These are phyloP conservation scores for Lonchura striata DNA, from an alignment of 2,113 vertebrate species.

Conservation along the genomic window DNA sequence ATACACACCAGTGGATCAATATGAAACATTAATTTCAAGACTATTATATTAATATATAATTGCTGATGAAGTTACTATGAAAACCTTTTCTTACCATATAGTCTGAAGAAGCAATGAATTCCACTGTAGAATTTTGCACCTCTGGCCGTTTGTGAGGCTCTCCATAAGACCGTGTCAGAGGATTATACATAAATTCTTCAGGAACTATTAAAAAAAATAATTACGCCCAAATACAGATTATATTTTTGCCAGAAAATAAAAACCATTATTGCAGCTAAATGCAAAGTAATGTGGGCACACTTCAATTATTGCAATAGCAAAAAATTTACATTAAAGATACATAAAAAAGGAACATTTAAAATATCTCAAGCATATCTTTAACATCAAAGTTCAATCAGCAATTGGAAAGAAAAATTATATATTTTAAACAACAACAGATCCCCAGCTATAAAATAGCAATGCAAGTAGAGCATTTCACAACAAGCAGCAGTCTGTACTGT, in stretches of 20 bases:
- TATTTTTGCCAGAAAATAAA: not conserved
- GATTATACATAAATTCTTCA: conserved; percentile 99
- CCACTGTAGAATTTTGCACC: conserved; percentile 95
- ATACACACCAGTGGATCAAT: not conserved
- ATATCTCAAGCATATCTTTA: not conserved
- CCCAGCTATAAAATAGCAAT: not conserved
- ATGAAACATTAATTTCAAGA: not conserved
- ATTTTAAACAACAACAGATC: not conserved
- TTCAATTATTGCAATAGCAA: not conserved
- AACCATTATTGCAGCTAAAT: not conserved
- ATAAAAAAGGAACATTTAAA: not conserved
- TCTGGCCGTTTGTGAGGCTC: conserved; percentile 97
- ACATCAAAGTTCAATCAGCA: not conserved
- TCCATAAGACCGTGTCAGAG: conserved; percentile 91
- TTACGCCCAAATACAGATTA: not conserved
- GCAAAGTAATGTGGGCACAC: not conserved
- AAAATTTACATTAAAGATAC: not conserved
- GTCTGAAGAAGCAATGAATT: conserved; percentile 98
- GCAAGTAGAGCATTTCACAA: not conserved
- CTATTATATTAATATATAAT: not conserved
- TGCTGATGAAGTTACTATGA: not conserved
- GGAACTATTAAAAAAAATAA: conserved; percentile 77
- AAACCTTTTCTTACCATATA: conserved; percentile 86
- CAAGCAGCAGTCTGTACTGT: not conserved
- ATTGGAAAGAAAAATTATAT: not conserved